A percentile compares a stretch with the other conserved stretches of the same genome.
phyloP scores from a whole-genome alignment of 2,888 invertebrate species.

The Candidula unifasciata region DNA sequence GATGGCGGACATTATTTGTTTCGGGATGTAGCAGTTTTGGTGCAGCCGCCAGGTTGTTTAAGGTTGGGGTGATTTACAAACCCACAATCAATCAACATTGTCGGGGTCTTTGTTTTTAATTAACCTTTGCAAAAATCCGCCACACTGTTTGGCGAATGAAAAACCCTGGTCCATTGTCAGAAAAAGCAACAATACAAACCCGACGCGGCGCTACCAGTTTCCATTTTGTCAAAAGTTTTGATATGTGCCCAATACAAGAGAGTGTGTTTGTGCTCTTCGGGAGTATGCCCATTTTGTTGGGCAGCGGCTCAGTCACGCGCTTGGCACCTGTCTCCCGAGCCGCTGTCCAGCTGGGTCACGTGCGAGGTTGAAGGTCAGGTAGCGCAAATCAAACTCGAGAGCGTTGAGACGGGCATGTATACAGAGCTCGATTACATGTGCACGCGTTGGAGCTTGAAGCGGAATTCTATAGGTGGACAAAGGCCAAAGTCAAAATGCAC shows the following conservation, averaged over 20 bases:
- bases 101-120: slow-evolving; percentile 29
- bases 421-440: slow-evolving; percentile 32
- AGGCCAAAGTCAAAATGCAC: background rate
- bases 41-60: background rate
- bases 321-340: slow-evolving; percentile 41
- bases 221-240: slow-evolving; percentile 49
- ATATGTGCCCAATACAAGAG: slow-evolving; percentile 31
- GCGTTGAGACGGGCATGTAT: slow-evolving; percentile 28
- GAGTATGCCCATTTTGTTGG: background rate
- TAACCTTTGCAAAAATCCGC: slow-evolving; percentile 33
- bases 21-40: no score
- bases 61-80: slow-evolving; percentile 24
- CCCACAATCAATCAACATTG: slow-evolving; percentile 34
- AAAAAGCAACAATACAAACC: slow-evolving; percentile 35
- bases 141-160: slow-evolving; percentile 33
- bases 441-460: slow-evolving; percentile 10
- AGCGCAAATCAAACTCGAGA: slow-evolving; percentile 48
- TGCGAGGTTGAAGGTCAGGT: slow-evolving; percentile 46
- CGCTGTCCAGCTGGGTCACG: slow-evolving; percentile 41
- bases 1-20: no score
- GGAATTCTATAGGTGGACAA: slow-evolving; percentile 17
- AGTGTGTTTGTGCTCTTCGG: background rate
- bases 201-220: slow-evolving; percentile 11
- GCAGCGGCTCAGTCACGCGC: slow-evolving; percentile 20
- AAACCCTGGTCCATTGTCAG: slow-evolving; percentile 7